These are phyloP conservation scores for Ernsta delagoae DNA, from an alignment of 2,888 invertebrate genomes.

Conservation along the genomic window DNA sequence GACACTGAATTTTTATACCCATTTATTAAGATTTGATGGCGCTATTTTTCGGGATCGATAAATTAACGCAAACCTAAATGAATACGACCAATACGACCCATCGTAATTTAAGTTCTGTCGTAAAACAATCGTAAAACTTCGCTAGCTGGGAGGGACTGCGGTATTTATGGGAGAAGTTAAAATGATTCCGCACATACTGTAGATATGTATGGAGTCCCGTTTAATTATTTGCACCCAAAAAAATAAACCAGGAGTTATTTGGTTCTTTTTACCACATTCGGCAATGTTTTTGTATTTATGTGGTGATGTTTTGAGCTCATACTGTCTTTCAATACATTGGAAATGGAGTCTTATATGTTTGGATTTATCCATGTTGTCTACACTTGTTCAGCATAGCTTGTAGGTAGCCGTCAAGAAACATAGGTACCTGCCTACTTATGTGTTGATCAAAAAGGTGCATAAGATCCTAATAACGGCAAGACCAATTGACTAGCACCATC, in stretches of 20 bases:
- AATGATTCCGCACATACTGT: neutral
- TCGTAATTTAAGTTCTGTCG: conserved; percentile 37
- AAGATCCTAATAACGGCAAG: too few relatives aligned
- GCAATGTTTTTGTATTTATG: neutral
- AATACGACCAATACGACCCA: conserved; percentile 37
- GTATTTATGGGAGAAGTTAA: conserved; percentile 37
- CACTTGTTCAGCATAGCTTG: too few relatives aligned
- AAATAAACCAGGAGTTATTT: conserved; percentile 1
- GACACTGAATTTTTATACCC: too few relatives aligned
- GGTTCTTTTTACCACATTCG: conserved; percentile 49
- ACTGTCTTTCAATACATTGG: too few relatives aligned
- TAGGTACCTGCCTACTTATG: too few relatives aligned
- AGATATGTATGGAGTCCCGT: conserved; percentile 13
- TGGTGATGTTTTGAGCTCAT: too few relatives aligned
- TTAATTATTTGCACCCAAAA: conserved; percentile 22
- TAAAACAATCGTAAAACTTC: conserved; percentile 39
- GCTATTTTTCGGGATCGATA: conserved; percentile 14
- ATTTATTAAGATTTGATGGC: too few relatives aligned
- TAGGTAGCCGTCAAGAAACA: too few relatives aligned
- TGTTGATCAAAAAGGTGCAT: too few relatives aligned
- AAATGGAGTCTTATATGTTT: neutral
- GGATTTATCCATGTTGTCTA: neutral
- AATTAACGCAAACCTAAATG: conserved; percentile 36
- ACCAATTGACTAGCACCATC: too few relatives aligned
- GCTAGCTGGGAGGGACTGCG: conserved; percentile 32